phyloP scores from a whole-genome alignment of 2,888 invertebrate species.

The Cepaea hortensis region DNA sequence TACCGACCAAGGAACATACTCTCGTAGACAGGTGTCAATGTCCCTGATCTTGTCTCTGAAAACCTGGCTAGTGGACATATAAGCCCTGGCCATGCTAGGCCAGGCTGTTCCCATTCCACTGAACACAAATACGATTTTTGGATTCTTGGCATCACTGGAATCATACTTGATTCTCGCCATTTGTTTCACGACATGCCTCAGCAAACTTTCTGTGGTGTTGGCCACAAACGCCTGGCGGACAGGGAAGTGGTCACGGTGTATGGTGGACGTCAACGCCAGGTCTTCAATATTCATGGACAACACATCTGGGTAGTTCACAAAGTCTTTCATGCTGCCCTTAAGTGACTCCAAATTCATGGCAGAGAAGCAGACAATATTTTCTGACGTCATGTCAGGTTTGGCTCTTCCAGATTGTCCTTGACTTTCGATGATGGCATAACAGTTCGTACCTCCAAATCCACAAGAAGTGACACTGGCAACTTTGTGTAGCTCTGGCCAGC shows the following conservation, averaged over 20 bases:
- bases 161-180: not conserved
- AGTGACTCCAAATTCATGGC: conserved; percentile 44
- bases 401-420: not conserved
- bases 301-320: conserved; percentile 22
- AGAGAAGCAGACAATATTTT: conserved; percentile 49
- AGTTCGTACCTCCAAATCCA: conserved; percentile 68
- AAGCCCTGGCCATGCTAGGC: conserved; percentile 63
- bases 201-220: conserved; percentile 24
- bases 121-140: conserved; percentile 61
- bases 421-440: conserved; percentile 59
- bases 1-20: conserved; percentile 54
- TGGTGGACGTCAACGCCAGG: conserved; percentile 55
- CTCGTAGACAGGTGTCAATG: conserved; percentile 54
- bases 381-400: not conserved
- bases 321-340: conserved; percentile 42
- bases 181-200: not conserved
- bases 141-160: not conserved
- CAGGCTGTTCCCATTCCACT: conserved; percentile 68
- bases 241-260: conserved; percentile 50
- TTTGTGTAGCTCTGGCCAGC: conserved; percentile 48
- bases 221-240: conserved; percentile 41
- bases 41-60: conserved; percentile 56
- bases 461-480: conserved; percentile 62
- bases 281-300: conserved; percentile 33
- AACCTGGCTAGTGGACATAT: conserved; percentile 51